Evolutionary conservation across 1,140 invertebrate species (phyloP).

Genomic region (Atta cephalotes): DNA sequence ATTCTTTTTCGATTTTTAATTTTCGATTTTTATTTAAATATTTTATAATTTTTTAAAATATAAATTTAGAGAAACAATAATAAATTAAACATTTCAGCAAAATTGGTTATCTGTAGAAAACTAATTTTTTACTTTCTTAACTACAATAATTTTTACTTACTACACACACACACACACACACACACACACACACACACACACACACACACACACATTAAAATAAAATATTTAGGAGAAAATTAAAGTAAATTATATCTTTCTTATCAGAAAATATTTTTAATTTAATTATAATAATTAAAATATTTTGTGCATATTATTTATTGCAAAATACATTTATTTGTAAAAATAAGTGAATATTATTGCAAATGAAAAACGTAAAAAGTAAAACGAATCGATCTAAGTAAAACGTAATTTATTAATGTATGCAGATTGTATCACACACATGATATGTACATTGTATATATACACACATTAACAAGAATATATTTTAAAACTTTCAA

Average conservation of each 20-base stretch:
- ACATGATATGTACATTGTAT: not conserved
- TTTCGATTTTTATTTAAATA: not conserved
- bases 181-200: no score
- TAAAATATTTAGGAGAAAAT: not conserved
- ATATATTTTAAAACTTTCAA: conserved; percentile 7
- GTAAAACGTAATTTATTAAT: not conserved
- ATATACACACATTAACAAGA: not conserved
- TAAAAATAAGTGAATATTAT: not conserved
- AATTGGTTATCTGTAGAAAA: not conserved
- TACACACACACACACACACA: no score
- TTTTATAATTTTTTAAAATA: not conserved
- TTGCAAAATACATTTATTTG: not conserved
- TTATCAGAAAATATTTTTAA: not conserved
- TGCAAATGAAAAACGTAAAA: not conserved
- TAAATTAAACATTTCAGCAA: not conserved
- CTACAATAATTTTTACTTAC: no score
- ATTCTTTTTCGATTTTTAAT: not conserved
- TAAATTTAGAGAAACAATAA: not conserved
- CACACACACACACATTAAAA: not conserved
- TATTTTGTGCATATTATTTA: not conserved
- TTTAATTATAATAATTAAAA: not conserved
- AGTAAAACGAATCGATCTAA: not conserved
- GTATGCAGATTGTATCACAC: not conserved
- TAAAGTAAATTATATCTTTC: not conserved
- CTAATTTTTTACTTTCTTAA: not conserved